Base-by-base conservation (phyloP, 2,113 vertebrate genomes). In the Leptodactylus fuscus region DNA sequence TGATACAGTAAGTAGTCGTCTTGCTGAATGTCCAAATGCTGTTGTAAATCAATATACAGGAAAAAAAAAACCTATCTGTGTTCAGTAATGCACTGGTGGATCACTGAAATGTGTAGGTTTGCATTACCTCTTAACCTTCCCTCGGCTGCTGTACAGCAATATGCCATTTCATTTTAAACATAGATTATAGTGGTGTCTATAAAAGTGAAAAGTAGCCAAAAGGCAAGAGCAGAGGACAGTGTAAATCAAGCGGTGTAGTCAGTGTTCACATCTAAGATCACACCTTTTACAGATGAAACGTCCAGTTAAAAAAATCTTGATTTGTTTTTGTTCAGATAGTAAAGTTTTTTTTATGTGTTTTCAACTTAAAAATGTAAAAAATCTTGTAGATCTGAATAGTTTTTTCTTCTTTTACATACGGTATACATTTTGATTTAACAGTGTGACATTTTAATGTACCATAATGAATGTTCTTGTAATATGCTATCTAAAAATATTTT, bases 231-330 rank as follows among this genome's bases (percentile, higher is more conserved):
- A 79, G 7, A 1, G 2, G 27, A 53, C 20, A 34, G 29, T 53
- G n/a, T 79, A 79, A 60, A 58, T 41, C 12, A 15, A 22, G 60
- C 36, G 4, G n/a, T 79, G 10, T 79, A 79, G 44, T 79, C 13
- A 79, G 22, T 62, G 51, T n/a, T 79, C 38, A 27, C 34, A 41
- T 16, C 9, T n/a, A 13, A 55, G 29, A 20, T 46, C 49, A 22
- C 20, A 58, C 53, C 44, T 32, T 75, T 71, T 46, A 22, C 11
- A 38, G 11, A 73, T 46, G n/a, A 73, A 44, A 46, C 3, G 4
- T 24, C 12, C 9, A 46, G 38, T 41, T 46, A 44, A 46, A 38
- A n/a, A 73, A 27, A 46, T 16, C 38, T 13, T 73, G 36, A 44
- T 73, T 38, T 44, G 70, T 73, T n/a, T n/a, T n/a, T n/a, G 34